Evolutionary conservation across 2,113 vertebrate species (phyloP).

Genomic region (Ictalurus punctatus): DNA sequence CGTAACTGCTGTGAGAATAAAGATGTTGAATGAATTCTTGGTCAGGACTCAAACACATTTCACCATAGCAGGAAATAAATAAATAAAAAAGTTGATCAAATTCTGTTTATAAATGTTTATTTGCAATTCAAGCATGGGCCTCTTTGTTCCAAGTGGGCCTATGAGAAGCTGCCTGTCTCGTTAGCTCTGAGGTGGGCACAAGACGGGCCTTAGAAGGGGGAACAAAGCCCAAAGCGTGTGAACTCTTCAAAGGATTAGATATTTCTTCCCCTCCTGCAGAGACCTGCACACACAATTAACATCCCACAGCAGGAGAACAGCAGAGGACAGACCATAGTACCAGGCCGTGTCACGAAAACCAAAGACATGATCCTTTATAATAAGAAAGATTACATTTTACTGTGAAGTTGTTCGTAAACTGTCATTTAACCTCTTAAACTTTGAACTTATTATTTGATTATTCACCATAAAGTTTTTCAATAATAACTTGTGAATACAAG

Average conservation of each 20-base stretch:
- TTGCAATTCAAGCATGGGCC: background rate
- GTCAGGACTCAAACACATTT: background rate
- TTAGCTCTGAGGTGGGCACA: slow-evolving; percentile 43
- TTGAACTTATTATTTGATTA: background rate
- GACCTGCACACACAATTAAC: slow-evolving; percentile 43
- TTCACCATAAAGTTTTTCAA: background rate
- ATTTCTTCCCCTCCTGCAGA: slow-evolving; percentile 38
- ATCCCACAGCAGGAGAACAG: slow-evolving; percentile 19
- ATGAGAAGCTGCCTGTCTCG: slow-evolving; percentile 41
- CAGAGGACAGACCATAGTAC: background rate
- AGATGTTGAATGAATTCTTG: background rate
- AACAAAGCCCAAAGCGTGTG: slow-evolving; percentile 44
- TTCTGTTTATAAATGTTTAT: slow-evolving; percentile 15
- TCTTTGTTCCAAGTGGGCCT: slow-evolving; percentile 16
- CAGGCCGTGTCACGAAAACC: background rate
- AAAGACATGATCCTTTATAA: background rate
- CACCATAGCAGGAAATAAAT: background rate
- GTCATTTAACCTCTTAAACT: background rate
- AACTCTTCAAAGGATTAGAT: slow-evolving; percentile 52
- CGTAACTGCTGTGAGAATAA: background rate
- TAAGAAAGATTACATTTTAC: background rate
- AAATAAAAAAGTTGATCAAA: background rate
- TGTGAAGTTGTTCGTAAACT: background rate
- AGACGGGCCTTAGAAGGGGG: slow-evolving; percentile 27
- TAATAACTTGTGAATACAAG: background rate